phyloP scores from a whole-genome alignment of 2,888 invertebrate genomes.

The Tenthredo notha region DNA sequence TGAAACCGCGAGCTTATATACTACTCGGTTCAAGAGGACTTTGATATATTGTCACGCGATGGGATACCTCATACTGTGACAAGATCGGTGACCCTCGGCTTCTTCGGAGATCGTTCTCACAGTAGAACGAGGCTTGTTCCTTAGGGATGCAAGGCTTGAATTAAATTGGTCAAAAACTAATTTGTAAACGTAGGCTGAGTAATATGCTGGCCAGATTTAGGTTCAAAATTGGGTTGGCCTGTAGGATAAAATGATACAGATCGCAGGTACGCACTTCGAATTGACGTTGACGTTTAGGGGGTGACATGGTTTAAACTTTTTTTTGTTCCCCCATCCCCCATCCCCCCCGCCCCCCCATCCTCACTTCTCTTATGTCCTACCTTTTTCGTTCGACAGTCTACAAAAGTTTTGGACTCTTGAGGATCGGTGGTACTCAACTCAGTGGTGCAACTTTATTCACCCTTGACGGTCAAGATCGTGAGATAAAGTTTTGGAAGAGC shows the following conservation, averaged over 20 bases:
- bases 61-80: slow-evolving; percentile 39
- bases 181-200: neutral
- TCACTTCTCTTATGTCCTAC: neutral
- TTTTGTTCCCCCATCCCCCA: neutral
- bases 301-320: neutral
- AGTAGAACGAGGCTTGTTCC: slow-evolving; percentile 25
- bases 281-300: slow-evolving; percentile 17
- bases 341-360: neutral
- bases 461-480: slow-evolving; percentile 48
- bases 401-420: slow-evolving; percentile 45
- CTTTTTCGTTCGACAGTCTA: slow-evolving; percentile 23
- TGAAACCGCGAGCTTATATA: slow-evolving; percentile 33
- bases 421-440: slow-evolving; percentile 40
- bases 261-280: slow-evolving; percentile 28
- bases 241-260: neutral
- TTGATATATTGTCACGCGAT: slow-evolving; percentile 45
- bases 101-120: slow-evolving; percentile 2
- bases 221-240: neutral
- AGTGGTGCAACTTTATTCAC: slow-evolving; percentile 45
- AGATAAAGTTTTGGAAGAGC: slow-evolving; percentile 34
- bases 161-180: slow-evolving; percentile 37
- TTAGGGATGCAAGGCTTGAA: neutral
- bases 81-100: slow-evolving; percentile 44
- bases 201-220: slow-evolving; percentile 23
- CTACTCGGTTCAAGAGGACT: slow-evolving; percentile 5